These are phyloP conservation scores for Trogon melanurus DNA, from an alignment of 2,113 vertebrate species.

Conservation along the genomic window DNA sequence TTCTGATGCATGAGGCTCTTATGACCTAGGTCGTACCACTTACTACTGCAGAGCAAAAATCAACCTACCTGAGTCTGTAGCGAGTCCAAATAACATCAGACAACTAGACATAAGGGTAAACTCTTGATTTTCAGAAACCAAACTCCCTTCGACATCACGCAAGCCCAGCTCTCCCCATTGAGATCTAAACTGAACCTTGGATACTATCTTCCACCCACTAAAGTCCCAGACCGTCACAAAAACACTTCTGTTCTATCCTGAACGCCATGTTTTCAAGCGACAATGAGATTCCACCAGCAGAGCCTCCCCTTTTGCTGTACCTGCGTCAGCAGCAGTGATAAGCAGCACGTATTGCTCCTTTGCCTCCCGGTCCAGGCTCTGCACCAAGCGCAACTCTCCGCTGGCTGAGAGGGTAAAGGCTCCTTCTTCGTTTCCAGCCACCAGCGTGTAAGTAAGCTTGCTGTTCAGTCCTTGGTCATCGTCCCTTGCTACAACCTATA, in stretches of 20 bases:
- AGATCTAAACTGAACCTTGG: not conserved
- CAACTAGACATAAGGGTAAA: not conserved
- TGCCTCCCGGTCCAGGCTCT: conserved; percentile 88
- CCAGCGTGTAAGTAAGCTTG: conserved; percentile 86
- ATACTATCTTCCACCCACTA: not conserved
- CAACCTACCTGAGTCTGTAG: not conserved
- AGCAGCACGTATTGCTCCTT: conserved; percentile 83
- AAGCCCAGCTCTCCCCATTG: not conserved
- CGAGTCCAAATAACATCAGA: not conserved
- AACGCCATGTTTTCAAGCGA: fast-evolving
- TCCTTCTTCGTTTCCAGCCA: conserved; percentile 83
- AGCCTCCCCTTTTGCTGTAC: conserved; percentile 51
- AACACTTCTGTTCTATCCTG: not conserved
- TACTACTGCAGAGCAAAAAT: not conserved
- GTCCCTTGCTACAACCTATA: conserved; percentile 92
- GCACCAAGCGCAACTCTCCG: conserved; percentile 87
- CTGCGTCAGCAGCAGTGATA: conserved; percentile 90
- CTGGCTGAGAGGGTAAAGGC: conserved; percentile 86
- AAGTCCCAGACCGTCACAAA: fast-evolving
- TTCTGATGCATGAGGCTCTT: not conserved
- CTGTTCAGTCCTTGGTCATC: conserved; percentile 91
- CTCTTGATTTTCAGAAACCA: not conserved
- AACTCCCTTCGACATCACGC: not conserved
- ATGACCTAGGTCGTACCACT: not conserved
- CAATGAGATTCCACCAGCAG: not conserved